Percentiles rank a stretch among this genome's conserved stretches.
These are phyloP conservation scores for Drosophila sp. DNA, from an alignment of 1,140 invertebrate species.

Conservation along the genomic window DNA sequence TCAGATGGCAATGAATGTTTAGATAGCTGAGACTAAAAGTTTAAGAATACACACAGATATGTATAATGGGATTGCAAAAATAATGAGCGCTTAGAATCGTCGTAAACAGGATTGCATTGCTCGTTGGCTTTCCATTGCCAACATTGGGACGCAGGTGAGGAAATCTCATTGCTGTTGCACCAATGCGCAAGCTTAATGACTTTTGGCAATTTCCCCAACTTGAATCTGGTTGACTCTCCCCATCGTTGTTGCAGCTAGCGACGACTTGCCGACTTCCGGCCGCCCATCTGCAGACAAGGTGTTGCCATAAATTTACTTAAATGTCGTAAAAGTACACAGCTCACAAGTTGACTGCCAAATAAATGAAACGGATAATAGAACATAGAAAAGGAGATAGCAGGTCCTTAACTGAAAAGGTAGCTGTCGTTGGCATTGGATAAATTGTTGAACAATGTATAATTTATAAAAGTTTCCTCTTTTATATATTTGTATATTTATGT, in stretches of 20 bases:
- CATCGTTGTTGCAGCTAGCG: not conserved
- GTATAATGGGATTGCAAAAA: conserved; percentile 54
- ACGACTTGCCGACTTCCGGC: conserved; percentile 40
- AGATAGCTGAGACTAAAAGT: not conserved
- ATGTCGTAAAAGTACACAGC: conserved; percentile 56
- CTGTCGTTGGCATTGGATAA: not conserved
- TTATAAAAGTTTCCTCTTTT: not conserved
- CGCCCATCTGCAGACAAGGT: conserved; percentile 30
- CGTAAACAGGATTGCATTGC: conserved; percentile 10
- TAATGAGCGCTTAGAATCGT: conserved; percentile 25
- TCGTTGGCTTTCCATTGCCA: conserved; percentile 18
- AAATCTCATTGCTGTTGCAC: conserved; percentile 63
- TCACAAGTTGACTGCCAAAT: conserved; percentile 38
- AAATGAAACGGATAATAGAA: conserved; percentile 19
- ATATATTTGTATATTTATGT: conserved; percentile 1
- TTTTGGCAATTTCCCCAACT: conserved; percentile 76
- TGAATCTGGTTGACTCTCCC: conserved; percentile 40
- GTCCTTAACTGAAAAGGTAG: not conserved
- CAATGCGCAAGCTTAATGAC: conserved; percentile 72
- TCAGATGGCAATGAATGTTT: conserved; percentile 33
- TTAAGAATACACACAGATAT: conserved; percentile 7
- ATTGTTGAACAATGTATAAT: not conserved
- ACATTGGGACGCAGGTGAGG: conserved; percentile 30
- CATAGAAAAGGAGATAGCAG: not conserved
- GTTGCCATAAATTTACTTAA: conserved; percentile 66